Evolutionary conservation across 2,797 vertebrate species (phyloP), one percentile per base, ranked within the genome.

Genomic region (Trachops cirrhosus): DNA sequence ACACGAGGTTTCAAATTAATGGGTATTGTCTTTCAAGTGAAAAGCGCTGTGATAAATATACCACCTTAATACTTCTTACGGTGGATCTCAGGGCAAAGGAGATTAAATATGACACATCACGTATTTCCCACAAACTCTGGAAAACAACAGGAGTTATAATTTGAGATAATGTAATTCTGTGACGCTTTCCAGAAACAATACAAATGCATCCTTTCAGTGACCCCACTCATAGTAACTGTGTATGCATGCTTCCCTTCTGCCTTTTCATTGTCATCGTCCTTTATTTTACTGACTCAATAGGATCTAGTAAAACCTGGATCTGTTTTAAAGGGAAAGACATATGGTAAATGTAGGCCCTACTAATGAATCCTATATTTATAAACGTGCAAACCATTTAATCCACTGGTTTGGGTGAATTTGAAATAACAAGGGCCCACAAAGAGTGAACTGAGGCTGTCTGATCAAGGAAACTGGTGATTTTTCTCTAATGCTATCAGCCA

Each of bases 71-170:
- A 94, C 62, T 98, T 97, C 96, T 97, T 93, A 96, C 73, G 94
- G 95, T 86, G 87, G 78, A 71, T 96, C 86, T 74, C 85, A 96
- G 93, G 93, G 95, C 74, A 91, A 95, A 96, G 95, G 95, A 96
- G 93, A 98, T 90, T 90, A 87, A 95, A 90, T 92, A 80, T 91
- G 59, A 96, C 77, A 96, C 80, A 74, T 89, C 94, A 94, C 96
- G 97, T 98, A 86, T 97, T 98, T 94, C 86, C 93, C 41, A 88
- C 93, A 92, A 96, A 96, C 50, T 88, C 73, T 85, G 90, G 83
- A 95, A 97, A 96, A 97, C 83, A 96, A 98, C 96, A 94, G 89
- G 89, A 97, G 88, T 77, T 77, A 92, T 86, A 93, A 97, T 93
- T 95, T 96, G 86, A 94, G 78, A 97, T 89, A 86, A 86, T 89